phyloP scores from a whole-genome alignment of 1,140 invertebrate genomes.

The Musca vetustissima region DNA sequence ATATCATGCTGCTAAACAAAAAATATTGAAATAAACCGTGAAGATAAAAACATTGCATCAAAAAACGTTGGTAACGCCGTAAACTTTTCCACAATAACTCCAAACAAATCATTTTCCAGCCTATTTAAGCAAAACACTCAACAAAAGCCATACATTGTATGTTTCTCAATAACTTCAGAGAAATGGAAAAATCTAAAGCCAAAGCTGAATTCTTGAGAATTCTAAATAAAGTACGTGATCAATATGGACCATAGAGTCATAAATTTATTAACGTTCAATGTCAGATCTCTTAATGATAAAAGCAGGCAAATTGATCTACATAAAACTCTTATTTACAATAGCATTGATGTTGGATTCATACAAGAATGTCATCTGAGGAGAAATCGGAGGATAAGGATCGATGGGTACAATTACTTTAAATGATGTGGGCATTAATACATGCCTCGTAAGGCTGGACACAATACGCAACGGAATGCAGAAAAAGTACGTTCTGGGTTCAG shows the following conservation, averaged over 20 bases:
- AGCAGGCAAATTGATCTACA: not conserved
- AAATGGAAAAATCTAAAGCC: not conserved
- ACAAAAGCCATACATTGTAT: not conserved
- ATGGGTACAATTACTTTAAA: not conserved
- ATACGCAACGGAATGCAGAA: not conserved
- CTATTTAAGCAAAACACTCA: no score
- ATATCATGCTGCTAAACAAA: no score
- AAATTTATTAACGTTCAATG: not conserved
- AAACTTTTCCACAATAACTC: no score
- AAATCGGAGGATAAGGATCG: not conserved
- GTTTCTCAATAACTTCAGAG: not conserved
- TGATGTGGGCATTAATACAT: not conserved
- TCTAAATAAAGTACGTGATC: not conserved
- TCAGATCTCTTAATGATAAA: not conserved
- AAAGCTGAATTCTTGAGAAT: not conserved
- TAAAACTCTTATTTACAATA: not conserved
- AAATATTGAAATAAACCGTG: no score
- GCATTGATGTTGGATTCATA: not conserved
- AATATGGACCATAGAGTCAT: slow-evolving; percentile 3
- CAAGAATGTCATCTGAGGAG: slow-evolving; percentile 7
- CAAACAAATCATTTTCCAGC: no score
- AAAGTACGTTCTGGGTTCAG: not conserved
- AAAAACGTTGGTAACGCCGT: no score
- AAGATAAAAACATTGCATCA: no score
- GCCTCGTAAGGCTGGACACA: not conserved